Conservation (phyloP, 2,113 vertebrate genomes). For the Aptenodytes patagonicus region DNA sequence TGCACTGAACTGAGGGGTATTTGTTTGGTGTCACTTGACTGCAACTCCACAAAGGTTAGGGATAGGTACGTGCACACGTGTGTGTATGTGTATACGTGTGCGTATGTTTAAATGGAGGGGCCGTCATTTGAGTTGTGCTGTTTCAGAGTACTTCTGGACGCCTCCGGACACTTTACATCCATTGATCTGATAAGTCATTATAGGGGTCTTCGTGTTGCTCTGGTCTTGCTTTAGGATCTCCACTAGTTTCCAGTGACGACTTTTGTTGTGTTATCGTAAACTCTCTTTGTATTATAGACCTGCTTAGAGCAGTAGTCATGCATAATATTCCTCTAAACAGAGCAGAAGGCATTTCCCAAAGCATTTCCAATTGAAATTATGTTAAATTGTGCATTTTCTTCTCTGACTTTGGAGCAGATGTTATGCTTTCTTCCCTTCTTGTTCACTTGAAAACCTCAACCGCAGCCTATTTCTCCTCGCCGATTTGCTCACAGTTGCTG, state of each 20-base stretch:
- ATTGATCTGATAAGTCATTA: accelerated
- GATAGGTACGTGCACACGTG: accelerated
- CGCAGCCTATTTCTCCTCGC: not conserved
- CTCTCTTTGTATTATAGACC: not conserved
- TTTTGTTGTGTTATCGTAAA: not conserved
- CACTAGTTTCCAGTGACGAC: not conserved
- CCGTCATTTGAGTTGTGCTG: accelerated
- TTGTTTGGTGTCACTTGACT: not conserved
- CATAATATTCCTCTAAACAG: not conserved
- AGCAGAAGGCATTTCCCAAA: not conserved
- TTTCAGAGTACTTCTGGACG: not conserved
- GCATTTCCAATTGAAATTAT: not conserved
- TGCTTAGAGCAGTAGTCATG: not conserved
- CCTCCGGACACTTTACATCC: not conserved
- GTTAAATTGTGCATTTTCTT: not conserved
- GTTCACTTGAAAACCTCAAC: not conserved
- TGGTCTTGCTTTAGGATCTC: not conserved
- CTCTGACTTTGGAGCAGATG: not conserved
- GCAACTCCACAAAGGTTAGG: not conserved
- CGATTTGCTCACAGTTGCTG: accelerated
- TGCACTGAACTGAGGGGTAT: accelerated
- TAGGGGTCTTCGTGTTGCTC: not conserved
- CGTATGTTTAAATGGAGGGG: not conserved
- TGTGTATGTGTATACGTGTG: accelerated
- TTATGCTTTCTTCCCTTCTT: not conserved